Conservation (phyloP, 2,888 invertebrate genomes). For the Eristalinus aeneus region DNA sequence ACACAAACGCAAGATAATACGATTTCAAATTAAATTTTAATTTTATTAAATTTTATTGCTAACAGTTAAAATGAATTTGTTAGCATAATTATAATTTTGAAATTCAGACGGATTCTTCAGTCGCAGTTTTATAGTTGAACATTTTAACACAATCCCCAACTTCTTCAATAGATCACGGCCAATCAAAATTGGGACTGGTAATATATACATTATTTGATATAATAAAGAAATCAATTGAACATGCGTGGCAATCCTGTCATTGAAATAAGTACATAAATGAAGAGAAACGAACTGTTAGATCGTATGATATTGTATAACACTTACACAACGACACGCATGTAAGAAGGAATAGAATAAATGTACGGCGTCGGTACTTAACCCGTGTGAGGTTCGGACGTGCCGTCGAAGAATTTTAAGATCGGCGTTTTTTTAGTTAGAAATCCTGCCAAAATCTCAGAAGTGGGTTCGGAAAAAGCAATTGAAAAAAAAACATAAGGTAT, state of each 20-base stretch:
- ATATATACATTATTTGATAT: slow-evolving; percentile 25
- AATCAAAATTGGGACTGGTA: too few relatives aligned
- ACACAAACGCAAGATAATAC: slow-evolving; percentile 3
- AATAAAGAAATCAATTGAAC: slow-evolving; percentile 11
- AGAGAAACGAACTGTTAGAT: not conserved
- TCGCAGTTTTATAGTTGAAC: not conserved
- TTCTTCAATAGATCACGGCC: too few relatives aligned
- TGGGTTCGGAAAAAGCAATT: not conserved
- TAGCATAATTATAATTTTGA: not conserved
- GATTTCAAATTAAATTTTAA: slow-evolving; percentile 9
- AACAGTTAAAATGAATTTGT: not conserved
- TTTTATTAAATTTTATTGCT: slow-evolving; percentile 16
- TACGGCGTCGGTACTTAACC: not conserved
- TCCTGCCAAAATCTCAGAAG: not conserved
- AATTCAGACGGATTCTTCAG: not conserved
- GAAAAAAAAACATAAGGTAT: not conserved
- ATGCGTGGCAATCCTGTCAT: not conserved
- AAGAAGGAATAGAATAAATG: not conserved
- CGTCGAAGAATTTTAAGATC: not conserved
- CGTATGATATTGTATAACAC: not conserved
- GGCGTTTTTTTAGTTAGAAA: not conserved
- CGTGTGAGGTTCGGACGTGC: not conserved
- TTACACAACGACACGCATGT: not conserved
- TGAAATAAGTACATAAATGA: not conserved
- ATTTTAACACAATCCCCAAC: slow-evolving; percentile 6